A percentile compares a stretch with the other conserved stretches of the same genome.
phyloP scores from a whole-genome alignment of 1,140 invertebrate genomes.

The Chlorops oryzae region DNA sequence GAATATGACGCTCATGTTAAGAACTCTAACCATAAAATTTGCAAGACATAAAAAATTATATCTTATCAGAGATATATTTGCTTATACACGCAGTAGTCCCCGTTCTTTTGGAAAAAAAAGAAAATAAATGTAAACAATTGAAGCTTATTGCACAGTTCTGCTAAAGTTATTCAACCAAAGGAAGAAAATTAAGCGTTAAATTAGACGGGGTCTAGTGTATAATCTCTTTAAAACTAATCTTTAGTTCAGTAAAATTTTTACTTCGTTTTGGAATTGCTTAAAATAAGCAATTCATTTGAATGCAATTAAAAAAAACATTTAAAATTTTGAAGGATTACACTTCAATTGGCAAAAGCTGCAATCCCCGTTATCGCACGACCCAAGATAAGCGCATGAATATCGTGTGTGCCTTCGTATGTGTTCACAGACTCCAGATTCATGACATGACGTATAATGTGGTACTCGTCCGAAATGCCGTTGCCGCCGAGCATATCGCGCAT shows the following conservation, averaged over 20 bases:
- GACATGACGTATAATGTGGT: conserved; percentile 92
- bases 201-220: too few species aligned
- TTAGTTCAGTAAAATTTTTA: neutral
- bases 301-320: neutral
- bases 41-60: too few species aligned
- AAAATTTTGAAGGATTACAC: neutral
- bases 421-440: conserved; percentile 98
- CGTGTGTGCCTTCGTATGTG: conserved; percentile 99
- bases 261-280: too few species aligned
- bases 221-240: neutral
- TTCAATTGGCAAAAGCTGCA: conserved; percentile 64
- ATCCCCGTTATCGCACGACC: conserved; percentile 94
- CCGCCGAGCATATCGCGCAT: conserved; percentile 95
- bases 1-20: too few species aligned
- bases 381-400: conserved; percentile 93
- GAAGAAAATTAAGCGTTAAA: too few species aligned
- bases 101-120: too few species aligned
- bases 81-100: too few species aligned
- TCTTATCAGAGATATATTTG: too few species aligned
- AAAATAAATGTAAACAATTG: too few species aligned
- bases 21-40: too few species aligned
- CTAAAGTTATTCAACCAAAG: too few species aligned
- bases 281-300: neutral
- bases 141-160: too few species aligned
- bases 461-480: conserved; percentile 94